Percentiles rank a stretch among this genome's conserved stretches.
Evolutionary conservation across 1,140 invertebrate genomes (phyloP).

Genomic region (Rhizoglyphus robini): DNA sequence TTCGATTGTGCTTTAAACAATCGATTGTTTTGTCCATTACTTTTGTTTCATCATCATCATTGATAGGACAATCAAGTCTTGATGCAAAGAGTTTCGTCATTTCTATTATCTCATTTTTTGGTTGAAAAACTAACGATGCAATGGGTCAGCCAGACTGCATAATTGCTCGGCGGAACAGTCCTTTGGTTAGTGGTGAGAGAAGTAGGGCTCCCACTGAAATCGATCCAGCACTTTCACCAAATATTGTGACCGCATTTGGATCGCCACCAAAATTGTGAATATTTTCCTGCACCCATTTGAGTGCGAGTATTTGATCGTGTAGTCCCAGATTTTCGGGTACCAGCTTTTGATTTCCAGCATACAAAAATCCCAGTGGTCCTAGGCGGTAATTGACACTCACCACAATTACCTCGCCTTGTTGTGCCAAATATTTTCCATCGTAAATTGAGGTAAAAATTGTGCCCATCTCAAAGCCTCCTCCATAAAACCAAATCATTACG

Average conservation of each 20-base stretch:
- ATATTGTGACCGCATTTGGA: conserved; percentile 35
- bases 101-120: too few relatives aligned
- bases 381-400: conserved; percentile 42
- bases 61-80: conserved; percentile 56
- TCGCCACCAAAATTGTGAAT: conserved; percentile 32
- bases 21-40: not conserved
- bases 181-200: conserved; percentile 28
- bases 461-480: conserved; percentile 19
- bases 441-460: conserved; percentile 13
- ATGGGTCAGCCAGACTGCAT: conserved; percentile 25
- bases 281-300: conserved; percentile 31
- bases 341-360: not conserved
- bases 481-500: conserved; percentile 24
- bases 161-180: conserved; percentile 31
- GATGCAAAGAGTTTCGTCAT: not conserved
- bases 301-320: conserved; percentile 26
- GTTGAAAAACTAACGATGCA: too few relatives aligned
- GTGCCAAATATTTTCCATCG: conserved; percentile 64
- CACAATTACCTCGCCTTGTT: conserved; percentile 46
- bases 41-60: conserved; percentile 53
- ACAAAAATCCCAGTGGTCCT: conserved; percentile 9
- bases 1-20: not conserved
- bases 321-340: not conserved
- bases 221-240: conserved; percentile 37
- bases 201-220: conserved; percentile 31